phyloP scores from a whole-genome alignment of 2,113 vertebrate genomes.

The Pedetes capensis region DNA sequence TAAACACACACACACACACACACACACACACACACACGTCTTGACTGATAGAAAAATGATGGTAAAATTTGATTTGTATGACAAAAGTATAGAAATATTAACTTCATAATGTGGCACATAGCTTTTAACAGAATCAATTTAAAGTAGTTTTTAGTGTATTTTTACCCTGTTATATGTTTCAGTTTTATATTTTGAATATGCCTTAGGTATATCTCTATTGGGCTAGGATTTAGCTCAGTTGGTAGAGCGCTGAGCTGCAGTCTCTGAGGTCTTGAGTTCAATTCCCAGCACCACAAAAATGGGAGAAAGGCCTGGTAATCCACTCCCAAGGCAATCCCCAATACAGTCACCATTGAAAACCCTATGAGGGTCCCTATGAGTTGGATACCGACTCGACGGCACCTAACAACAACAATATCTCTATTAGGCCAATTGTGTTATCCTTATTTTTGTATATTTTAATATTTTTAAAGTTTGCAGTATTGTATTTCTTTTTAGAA shows the following conservation, averaged over 20 bases:
- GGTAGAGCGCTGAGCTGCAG: too few species aligned
- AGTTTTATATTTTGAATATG: slow-evolving; percentile 13
- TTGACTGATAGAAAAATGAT: slow-evolving; percentile 31
- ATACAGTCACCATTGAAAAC: too few species aligned
- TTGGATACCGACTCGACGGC: too few species aligned
- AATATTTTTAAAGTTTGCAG: not conserved
- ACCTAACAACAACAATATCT: too few species aligned
- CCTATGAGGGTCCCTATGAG: too few species aligned
- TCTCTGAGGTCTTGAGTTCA: too few species aligned
- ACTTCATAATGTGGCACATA: not conserved
- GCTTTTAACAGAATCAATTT: not conserved
- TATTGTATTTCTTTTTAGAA: not conserved
- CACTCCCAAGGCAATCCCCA: too few species aligned
- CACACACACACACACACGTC: not conserved
- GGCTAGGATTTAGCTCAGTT: too few species aligned
- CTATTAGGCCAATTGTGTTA: not conserved
- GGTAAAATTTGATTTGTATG: slow-evolving; percentile 23
- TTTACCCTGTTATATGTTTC: not conserved
- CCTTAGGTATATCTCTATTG: not conserved
- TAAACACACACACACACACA: too few species aligned
- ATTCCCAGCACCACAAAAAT: too few species aligned
- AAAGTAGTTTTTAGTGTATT: not conserved
- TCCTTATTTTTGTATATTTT: not conserved
- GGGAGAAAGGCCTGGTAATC: too few species aligned
- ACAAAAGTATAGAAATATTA: not conserved